Base-by-base conservation (phyloP, 2,113 vertebrate genomes). In the Notiomystis cincta region DNA sequence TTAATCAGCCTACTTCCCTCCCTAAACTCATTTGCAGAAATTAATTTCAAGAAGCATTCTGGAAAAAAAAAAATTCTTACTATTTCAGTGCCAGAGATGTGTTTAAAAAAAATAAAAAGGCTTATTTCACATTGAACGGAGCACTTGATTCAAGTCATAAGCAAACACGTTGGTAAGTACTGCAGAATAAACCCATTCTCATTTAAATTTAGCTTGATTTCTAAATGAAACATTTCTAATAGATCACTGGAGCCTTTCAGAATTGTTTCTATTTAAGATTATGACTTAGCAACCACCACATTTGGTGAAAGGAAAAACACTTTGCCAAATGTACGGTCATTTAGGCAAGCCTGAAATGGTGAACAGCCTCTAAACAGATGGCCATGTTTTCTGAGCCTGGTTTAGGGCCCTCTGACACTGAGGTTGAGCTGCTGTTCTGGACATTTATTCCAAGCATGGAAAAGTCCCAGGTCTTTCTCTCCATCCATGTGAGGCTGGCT, bases 131-230 rank as follows among this genome's bases (percentile, higher is more conserved):
- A 15, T 90, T 77, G 88, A 93, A 73, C 33, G 45, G 70, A 92
- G 75, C 71, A 42, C 35, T 91, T 38, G 1, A n/a, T 57, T 87
- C 66, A 51, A 25, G 40, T 93, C 66, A 54, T 80, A 79, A 87
- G 81, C 83, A 87, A 90, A 77, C 64, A 45, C 7, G 3, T 86
- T 51, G 45, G 44, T 92, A 94, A 94, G 57, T 73, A 80, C 85
- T 69, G 82, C 50, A 50, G 84, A 91, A 75, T 40, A 93, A 87
- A 82, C 48, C 23, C 23, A 4, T 50, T 87, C 75, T 85, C 70
- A 91, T 96, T 96, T 90, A 92, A 94, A 92, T 90, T 82, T 72
- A 82, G 71, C 64, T 94, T 64, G 67, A 90, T 79, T 90, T 88
- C 85, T 80, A 95, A 95, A 93, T 81, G 79, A 94, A 94, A 95